A percentile compares a stretch with the other conserved stretches of the same genome.
Conservation (phyloP, 2,888 invertebrate genomes). For the Platycheirus rosarum region DNA sequence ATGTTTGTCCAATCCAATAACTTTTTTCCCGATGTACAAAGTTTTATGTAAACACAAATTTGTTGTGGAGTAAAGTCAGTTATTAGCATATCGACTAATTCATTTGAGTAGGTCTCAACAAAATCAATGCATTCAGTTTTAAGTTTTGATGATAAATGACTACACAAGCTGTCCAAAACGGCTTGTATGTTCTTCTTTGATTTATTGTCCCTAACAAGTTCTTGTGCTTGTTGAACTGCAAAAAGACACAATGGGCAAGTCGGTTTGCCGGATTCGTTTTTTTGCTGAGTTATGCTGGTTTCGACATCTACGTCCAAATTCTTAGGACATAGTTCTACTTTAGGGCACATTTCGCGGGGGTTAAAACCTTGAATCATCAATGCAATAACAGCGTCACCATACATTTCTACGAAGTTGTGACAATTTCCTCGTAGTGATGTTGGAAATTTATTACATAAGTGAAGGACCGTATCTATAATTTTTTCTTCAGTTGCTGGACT, state of each 20-base stretch:
- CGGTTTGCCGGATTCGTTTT: slow-evolving; percentile 84
- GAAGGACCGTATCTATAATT: slow-evolving; percentile 87
- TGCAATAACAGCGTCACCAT: slow-evolving; percentile 91
- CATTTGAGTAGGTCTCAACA: slow-evolving; percentile 89
- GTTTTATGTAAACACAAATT: slow-evolving; percentile 89
- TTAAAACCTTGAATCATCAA: slow-evolving; percentile 87
- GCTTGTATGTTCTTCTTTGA: slow-evolving; percentile 89
- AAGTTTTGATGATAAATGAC: slow-evolving; percentile 86
- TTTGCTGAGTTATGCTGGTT: too few species aligned
- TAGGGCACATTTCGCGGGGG: slow-evolving; percentile 85
- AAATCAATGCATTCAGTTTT: slow-evolving; percentile 88
- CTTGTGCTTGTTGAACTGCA: slow-evolving; percentile 90
- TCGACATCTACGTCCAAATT: slow-evolving; percentile 77
- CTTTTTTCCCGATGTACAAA: slow-evolving; percentile 85
- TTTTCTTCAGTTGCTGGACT: slow-evolving; percentile 87
- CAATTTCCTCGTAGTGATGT: slow-evolving; percentile 86
- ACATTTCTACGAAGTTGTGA: slow-evolving; percentile 88
- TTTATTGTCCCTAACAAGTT: slow-evolving; percentile 88
- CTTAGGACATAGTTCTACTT: slow-evolving; percentile 87
- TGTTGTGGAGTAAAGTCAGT: slow-evolving; percentile 89
- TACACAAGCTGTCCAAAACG: slow-evolving; percentile 88
- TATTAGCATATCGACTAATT: slow-evolving; percentile 90
- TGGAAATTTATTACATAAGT: slow-evolving; percentile 88
- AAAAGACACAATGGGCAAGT: slow-evolving; percentile 93
- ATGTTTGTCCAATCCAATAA: slow-evolving; percentile 78